Evolutionary conservation across 1,140 invertebrate genomes (phyloP), one percentile per base, ranked within the genome.

Genomic region (Orussus abietinus): DNA sequence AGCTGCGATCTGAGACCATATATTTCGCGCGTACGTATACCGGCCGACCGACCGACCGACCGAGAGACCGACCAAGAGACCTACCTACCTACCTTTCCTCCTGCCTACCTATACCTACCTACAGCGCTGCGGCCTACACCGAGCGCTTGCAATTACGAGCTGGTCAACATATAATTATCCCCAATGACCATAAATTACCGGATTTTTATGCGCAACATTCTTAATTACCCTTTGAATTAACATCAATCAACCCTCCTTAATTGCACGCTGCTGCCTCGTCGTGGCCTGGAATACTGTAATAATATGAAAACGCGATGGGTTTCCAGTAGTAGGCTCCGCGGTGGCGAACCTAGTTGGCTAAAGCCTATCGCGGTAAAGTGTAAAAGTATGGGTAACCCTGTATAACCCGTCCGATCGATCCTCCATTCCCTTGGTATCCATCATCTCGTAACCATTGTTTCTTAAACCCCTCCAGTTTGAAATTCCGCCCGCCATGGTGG

Each of bases 201-300:
- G 51, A 71, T 72, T 72, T 73, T 73, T 72, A 71, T 73, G 65
- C 68, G 62, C 68, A 70, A 66, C 65, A 69, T 72, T 73, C 70
- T 72, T 73, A 73, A 73, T 73, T 73, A 72, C 68, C 70, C 69
- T 73, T 72, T 73, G 70, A 73, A 73, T 73, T 73, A 73, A 73
- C 70, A 73, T 72, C 70, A 73, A 73, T 73, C 70, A 72, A 73
- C 62, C 62, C 64, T n/a, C 62, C 62, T 70, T 70, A 69, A 71
- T 71, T 73, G 66, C 57, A 71, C 56, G 55, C 64, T 66, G 57
- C 50, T 57, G 53, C 3, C 14, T 28, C 21, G 29, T 12, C 36
- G 18, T 30, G 18, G 17, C 25, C 18, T 30, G 17, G 19, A 37
- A 36, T 22, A 39, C 22, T 29, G 44, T 20, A 42, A 45, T 55